A percentile compares a stretch with the other conserved stretches of the same genome.
These are phyloP conservation scores for Sparidentex hasta DNA, from an alignment of 2,797 vertebrate genomes.

Conservation along the genomic window DNA sequence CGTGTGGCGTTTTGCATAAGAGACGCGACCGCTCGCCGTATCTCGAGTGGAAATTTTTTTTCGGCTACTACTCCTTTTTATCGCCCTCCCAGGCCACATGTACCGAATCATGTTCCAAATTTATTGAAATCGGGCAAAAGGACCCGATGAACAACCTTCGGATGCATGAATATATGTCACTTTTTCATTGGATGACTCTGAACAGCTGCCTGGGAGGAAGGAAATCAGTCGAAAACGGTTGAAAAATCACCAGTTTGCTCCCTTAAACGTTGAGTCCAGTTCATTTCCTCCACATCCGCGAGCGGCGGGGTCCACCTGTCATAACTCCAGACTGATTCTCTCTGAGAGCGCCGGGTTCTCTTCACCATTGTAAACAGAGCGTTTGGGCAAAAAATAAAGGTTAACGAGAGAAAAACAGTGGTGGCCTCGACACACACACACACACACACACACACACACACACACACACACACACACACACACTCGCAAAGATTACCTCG, in stretches of 20 bases:
- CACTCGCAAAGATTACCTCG: slow-evolving; percentile 69
- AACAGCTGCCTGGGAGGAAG: slow-evolving; percentile 9
- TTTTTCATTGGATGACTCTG: not conserved
- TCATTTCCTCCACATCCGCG: not conserved
- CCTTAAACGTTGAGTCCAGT: slow-evolving; percentile 34
- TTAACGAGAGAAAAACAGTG: slow-evolving; percentile 75
- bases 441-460: slow-evolving; percentile 40
- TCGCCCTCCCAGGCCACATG: slow-evolving; percentile 44
- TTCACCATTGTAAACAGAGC: slow-evolving; percentile 61
- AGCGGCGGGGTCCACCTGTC: slow-evolving; percentile 59
- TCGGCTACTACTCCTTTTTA: slow-evolving; percentile 35
- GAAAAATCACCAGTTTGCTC: slow-evolving; percentile 21
- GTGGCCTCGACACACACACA: slow-evolving; percentile 55
- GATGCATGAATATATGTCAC: slow-evolving; percentile 8
- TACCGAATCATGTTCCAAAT: slow-evolving; percentile 36
- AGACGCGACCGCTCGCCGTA: slow-evolving; percentile 36
- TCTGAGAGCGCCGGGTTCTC: slow-evolving; percentile 31
- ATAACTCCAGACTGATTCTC: slow-evolving; percentile 37
- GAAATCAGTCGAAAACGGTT: slow-evolving; percentile 42
- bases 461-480: slow-evolving; percentile 34
- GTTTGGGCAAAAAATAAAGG: slow-evolving; percentile 62
- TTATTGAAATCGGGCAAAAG: slow-evolving; percentile 20
- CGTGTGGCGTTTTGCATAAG: slow-evolving; percentile 37
- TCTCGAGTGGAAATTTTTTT: slow-evolving; percentile 48
- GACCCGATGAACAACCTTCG: slow-evolving; percentile 4